Evolutionary conservation across 2,797 vertebrate species (phyloP), one percentile per base, ranked within the genome.

Genomic region (Coilia nasus): DNA sequence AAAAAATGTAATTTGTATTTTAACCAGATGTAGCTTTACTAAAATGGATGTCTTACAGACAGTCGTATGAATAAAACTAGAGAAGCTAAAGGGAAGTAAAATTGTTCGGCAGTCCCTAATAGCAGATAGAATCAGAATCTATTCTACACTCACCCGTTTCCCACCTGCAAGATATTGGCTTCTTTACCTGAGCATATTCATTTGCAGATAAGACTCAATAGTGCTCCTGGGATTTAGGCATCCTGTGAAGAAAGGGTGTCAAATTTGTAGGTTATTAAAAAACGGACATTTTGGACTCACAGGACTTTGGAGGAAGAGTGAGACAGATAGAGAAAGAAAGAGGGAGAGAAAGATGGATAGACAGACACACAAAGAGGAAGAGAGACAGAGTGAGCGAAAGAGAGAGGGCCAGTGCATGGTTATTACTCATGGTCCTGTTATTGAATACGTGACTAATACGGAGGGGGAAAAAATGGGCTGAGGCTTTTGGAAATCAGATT

Each of bases 391-490:
- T 6, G n/a, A 71, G 28, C 31, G 64, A 31, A 28, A 35, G 64
- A 71, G n/a, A 67, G 62, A 92, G 86, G 54, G 44, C 31, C 28
- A 44, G 21, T 50, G 35, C 56, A 91, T 90, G 89, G 90, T 94
- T 92, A 95, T 94, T 93, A 94, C 93, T 94, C 93, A 93, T 91
- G 59, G 89, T 85, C 17, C 82, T 87, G 91, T 95, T 95, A 94
- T 95, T 95, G 93, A 95, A 95, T 94, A 94, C 94, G 93, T 94
- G 94, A 94, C 93, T 94, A 95, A 94, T 92, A 93, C 93, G 93
- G 81, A 93, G 92, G 92, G 93, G 92, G 93, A 94, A 92, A 92
- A 90, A 81, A 67, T 41, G 59, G 64, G 75, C 35, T 84, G 78
- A 75, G 78, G 93, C 94, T 94, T 89, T 91, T 93, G 93, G 93